Percentiles rank a stretch among this genome's conserved stretches.
Evolutionary conservation across 2,113 vertebrate genomes (phyloP).

Genomic region (Pseudorasbora parva): DNA sequence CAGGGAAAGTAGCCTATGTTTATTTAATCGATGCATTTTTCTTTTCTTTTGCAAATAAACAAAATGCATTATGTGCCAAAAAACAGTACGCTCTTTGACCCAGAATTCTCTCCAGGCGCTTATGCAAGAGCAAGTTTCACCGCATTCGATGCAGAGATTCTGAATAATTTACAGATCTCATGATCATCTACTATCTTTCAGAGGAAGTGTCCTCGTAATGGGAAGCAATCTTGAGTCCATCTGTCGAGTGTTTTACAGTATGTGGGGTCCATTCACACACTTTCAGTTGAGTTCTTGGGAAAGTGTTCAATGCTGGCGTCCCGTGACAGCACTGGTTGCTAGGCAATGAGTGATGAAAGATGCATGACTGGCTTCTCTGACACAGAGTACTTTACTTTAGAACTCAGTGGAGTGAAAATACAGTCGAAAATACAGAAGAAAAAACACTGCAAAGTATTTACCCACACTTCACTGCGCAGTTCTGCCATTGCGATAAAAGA

Average conservation of each 20-base stretch:
- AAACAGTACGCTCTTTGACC: neutral
- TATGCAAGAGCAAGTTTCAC: slow-evolving; percentile 3
- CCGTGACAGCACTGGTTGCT: slow-evolving; percentile 1
- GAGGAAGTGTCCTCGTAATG: neutral
- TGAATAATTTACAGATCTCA: slow-evolving; percentile 1
- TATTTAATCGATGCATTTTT: neutral
- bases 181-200: neutral
- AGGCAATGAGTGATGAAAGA: slow-evolving; percentile 2
- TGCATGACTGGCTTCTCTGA: neutral
- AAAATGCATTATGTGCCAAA: neutral
- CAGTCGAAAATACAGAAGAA: no score
- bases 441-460: neutral
- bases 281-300: neutral
- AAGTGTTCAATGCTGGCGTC: neutral
- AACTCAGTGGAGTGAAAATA: slow-evolving; percentile 10
- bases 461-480: slow-evolving; percentile 6
- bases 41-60: slow-evolving; percentile 18
- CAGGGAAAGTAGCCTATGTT: slow-evolving; percentile 17
- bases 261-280: slow-evolving; percentile 7
- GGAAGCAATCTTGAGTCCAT: neutral
- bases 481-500: neutral
- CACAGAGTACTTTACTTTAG: neutral
- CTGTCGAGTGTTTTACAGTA: neutral
- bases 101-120: neutral
- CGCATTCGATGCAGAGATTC: neutral